These are phyloP conservation scores for Umimayanthus kanabou DNA, from an alignment of 92 coral and sea anemone genomes.

Conservation along the genomic window DNA sequence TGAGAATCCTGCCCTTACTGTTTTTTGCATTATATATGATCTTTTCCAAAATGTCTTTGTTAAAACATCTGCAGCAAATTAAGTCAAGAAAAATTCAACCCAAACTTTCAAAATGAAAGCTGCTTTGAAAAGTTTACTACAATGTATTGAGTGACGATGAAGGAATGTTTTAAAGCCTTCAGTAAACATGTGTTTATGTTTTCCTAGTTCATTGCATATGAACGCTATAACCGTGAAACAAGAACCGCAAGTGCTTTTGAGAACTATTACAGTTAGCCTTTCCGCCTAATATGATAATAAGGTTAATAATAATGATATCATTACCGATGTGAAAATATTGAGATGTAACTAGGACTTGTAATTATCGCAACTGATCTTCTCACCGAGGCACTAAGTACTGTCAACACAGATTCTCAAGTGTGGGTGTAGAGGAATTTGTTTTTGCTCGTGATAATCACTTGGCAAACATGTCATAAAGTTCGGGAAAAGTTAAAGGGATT, in stretches of 20 bases:
- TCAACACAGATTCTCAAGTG: background rate
- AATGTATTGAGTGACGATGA: background rate
- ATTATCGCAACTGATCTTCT: background rate
- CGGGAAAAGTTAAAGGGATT: conserved; percentile 10
- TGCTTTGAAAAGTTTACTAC: background rate
- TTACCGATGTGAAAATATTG: background rate
- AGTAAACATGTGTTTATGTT: background rate
- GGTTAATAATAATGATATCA: too few relatives aligned
- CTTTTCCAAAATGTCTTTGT: background rate
- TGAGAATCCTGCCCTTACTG: too few relatives aligned
- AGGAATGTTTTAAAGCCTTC: conserved; percentile 6
- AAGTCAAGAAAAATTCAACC: background rate
- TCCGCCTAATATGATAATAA: too few relatives aligned
- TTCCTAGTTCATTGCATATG: background rate
- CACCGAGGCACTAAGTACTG: background rate
- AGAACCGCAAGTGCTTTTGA: background rate
- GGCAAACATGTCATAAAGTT: conserved; percentile 24
- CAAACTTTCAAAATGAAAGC: background rate
- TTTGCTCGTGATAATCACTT: background rate
- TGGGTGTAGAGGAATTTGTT: background rate
- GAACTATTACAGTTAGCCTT: background rate
- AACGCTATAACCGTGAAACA: background rate
- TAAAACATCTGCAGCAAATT: background rate
- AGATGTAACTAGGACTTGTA: background rate
- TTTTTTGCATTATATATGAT: too few relatives aligned